Base-by-base conservation (phyloP, 1,140 invertebrate species). In the Rhyacophila brunnea region DNA sequence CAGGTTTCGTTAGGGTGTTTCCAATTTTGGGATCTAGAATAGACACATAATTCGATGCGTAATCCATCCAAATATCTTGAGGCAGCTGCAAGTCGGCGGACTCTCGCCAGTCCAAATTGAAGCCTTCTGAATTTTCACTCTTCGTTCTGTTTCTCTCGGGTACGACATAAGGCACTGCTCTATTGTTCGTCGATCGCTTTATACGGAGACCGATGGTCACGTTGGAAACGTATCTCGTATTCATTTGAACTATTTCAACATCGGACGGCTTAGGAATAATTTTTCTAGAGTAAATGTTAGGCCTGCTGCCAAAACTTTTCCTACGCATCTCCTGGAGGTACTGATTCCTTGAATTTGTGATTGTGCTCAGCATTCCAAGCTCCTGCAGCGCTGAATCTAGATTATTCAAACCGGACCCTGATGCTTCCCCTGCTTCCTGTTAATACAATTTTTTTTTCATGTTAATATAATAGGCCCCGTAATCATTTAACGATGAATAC, bases 61-160 rank as follows among this genome's bases (percentile, higher is more conserved):
- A 54, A 36, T 65, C 62, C 62, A 65, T 65, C 58, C 55, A 48
- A 7, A 58, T 65, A 45, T 65, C 62, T 17, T 57, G 62, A 0
- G 51, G 15, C 2, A 43, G 48, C 11, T 40, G 42, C 10, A 38
- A 18, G 5, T 58, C 55, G 9, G 9, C 14, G 19, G 13, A 13
- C 6, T 57, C 54, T 28, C 46, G 48, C 11, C n/a, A 7, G 11
- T 60, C 53, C 9, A 17, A 7, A 48, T 58, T 53, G 9, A 65
- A 54, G n/a, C 35, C 71, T 59, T 83, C 82, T 5, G 81, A 81
- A 68, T 83, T 83, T 66, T 83, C 82, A 68, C 81, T 83, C 67
- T 79, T 80, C 55, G 82, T 83, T 69, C 81, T 71, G 60, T 79
- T 78, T 57, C 82, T 70, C 48, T 81, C 74, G 15, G 77, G 77